Conservation (phyloP, 2,797 vertebrate genomes). For the Sorex maritimensis region DNA sequence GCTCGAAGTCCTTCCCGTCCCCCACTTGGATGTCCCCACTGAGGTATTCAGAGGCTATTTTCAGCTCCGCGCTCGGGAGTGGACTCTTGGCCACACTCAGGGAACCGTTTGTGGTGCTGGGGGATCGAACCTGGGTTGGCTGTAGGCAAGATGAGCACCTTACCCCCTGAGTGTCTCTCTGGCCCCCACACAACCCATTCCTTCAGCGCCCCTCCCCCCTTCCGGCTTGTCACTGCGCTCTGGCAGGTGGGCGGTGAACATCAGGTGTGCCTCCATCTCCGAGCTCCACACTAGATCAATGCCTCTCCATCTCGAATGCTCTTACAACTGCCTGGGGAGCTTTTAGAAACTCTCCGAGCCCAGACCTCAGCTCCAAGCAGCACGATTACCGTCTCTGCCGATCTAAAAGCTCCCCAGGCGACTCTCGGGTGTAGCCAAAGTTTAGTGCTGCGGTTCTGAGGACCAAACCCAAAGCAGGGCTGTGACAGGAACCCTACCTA, state of each 20-base stretch:
- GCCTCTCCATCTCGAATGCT: slow-evolving; percentile 51
- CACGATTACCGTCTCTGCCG: neutral
- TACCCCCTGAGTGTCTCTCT: too few relatives aligned
- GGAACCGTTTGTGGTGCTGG: too few relatives aligned
- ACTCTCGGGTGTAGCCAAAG: slow-evolving; percentile 9
- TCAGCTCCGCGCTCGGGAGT: too few relatives aligned
- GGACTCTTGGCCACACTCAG: too few relatives aligned
- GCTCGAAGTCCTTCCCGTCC: too few relatives aligned
- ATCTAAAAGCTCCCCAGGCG: slow-evolving; percentile 52
- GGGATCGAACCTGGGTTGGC: too few relatives aligned
- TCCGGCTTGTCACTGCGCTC: neutral
- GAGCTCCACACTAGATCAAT: slow-evolving; percentile 11
- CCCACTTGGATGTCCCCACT: too few relatives aligned
- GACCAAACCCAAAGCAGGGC: neutral
- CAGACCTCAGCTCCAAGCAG: slow-evolving; percentile 37
- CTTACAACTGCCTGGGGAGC: slow-evolving; percentile 58
- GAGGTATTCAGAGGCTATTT: too few relatives aligned
- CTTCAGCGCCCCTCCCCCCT: too few relatives aligned
- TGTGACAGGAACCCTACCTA: neutral
- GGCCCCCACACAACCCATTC: neutral
- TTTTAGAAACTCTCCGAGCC: slow-evolving; percentile 53
- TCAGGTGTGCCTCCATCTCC: neutral
- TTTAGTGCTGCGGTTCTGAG: slow-evolving; percentile 9
- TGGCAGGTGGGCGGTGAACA: neutral
- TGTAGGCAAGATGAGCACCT: too few relatives aligned